A percentile compares a stretch with the other conserved stretches of the same genome.
Conservation (phyloP, 2,113 vertebrate genomes). For the Gallinago undulata region DNA sequence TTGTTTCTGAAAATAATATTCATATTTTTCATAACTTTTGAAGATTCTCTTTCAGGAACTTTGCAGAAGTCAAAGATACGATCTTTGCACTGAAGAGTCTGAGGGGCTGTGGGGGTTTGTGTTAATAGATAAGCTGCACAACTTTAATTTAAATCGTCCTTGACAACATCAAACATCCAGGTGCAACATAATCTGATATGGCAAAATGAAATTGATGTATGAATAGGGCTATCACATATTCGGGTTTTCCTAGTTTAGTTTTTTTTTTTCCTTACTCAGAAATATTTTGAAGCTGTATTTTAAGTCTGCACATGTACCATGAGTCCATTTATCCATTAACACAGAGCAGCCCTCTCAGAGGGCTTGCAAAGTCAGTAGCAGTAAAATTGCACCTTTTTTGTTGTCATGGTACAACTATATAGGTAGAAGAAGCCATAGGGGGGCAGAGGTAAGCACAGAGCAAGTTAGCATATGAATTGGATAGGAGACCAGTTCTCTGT, state of each 20-base stretch:
- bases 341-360: not conserved
- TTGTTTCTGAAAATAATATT: not conserved
- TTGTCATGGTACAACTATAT: not conserved
- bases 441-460: not conserved
- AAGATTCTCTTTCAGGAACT: not conserved
- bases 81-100: not conserved
- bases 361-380: not conserved
- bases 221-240: not conserved
- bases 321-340: not conserved
- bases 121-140: not conserved
- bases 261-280: not conserved
- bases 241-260: not conserved
- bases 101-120: not conserved
- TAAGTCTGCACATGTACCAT: not conserved
- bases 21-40: not conserved
- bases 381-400: not conserved
- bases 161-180: constrained; percentile 38
- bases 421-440: not conserved
- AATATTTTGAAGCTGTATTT: not conserved
- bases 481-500: not conserved
- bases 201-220: not conserved
- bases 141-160: constrained; percentile 11
- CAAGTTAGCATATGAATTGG: not conserved
- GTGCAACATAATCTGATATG: constrained; percentile 24
- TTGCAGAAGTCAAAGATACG: not conserved